Percentiles rank a stretch among this genome's conserved stretches.
Conservation (phyloP, 2,888 invertebrate genomes). For the Agrilus mali region DNA sequence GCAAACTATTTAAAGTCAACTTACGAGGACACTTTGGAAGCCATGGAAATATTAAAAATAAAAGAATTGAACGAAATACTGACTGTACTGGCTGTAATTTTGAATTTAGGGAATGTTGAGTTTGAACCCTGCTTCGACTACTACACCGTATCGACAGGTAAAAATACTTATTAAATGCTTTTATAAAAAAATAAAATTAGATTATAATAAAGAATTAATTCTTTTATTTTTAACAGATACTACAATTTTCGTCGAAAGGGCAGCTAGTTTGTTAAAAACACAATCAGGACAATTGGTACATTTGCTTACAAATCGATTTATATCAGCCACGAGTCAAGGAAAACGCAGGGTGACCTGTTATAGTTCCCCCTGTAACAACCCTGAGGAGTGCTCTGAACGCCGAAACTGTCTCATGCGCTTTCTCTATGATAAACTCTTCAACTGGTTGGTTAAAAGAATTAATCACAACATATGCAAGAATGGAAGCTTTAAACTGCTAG, state of each 20-base stretch:
- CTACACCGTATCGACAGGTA: no score
- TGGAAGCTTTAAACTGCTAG: constrained; percentile 20
- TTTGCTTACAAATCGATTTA: constrained; percentile 24
- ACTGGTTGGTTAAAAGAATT: constrained; percentile 25
- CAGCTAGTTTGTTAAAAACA: constrained; percentile 18
- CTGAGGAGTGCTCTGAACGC: constrained; percentile 29
- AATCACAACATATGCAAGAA: constrained; percentile 19
- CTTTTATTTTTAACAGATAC: constrained; percentile 17
- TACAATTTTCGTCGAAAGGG: constrained; percentile 19
- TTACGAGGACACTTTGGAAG: constrained; percentile 23
- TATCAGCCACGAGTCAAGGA: constrained; percentile 19
- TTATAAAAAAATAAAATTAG: no score
- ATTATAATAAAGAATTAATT: no score
- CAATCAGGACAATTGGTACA: constrained; percentile 16
- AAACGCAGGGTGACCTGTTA: constrained; percentile 20
- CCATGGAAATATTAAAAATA: constrained; percentile 24
- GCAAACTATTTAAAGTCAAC: constrained; percentile 9
- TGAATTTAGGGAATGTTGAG: constrained; percentile 29
- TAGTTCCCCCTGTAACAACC: constrained; percentile 23
- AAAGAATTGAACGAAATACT: constrained; percentile 20
- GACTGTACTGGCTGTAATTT: constrained; percentile 23
- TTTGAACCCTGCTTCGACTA: constrained; percentile 14
- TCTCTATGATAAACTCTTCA: constrained; percentile 30
- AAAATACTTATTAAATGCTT: no score
- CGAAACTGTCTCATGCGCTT: constrained; percentile 30